Evolutionary conservation across 2,888 invertebrate species (phyloP).

Genomic region (Steromphala cineraria): DNA sequence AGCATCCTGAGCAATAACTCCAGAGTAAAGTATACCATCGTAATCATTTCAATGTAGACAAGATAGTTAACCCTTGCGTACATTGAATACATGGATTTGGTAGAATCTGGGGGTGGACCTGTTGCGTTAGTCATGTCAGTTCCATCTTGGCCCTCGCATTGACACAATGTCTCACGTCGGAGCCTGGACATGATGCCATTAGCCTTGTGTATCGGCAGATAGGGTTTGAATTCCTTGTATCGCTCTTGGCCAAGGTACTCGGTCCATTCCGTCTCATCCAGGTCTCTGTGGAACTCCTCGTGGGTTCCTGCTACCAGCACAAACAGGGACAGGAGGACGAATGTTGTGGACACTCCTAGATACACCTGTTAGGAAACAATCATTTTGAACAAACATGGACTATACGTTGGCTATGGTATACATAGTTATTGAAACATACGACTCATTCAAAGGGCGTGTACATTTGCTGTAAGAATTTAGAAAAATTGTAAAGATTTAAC

Average conservation of each 20-base stretch:
- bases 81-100: constrained; percentile 28
- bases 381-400: not conserved
- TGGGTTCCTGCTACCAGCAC: constrained; percentile 57
- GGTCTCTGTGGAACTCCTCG: constrained; percentile 40
- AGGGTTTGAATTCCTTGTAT: not conserved
- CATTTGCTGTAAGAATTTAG: no score
- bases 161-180: not conserved
- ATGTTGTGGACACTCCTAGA: constrained; percentile 43
- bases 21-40: constrained; percentile 53
- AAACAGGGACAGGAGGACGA: constrained; percentile 57
- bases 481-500: no score
- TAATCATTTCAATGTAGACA: constrained; percentile 43
- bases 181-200: not conserved
- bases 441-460: no score
- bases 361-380: constrained; percentile 51
- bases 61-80: constrained; percentile 30
- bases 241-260: not conserved
- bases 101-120: constrained; percentile 5
- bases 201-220: not conserved
- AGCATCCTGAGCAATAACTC: constrained; percentile 55
- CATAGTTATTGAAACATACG: no score
- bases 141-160: not conserved
- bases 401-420: no score
- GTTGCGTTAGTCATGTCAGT: constrained; percentile 9
- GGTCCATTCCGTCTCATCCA: constrained; percentile 42